Conservation (phyloP, 2,888 invertebrate species). For the Agonum fuliginosum region DNA sequence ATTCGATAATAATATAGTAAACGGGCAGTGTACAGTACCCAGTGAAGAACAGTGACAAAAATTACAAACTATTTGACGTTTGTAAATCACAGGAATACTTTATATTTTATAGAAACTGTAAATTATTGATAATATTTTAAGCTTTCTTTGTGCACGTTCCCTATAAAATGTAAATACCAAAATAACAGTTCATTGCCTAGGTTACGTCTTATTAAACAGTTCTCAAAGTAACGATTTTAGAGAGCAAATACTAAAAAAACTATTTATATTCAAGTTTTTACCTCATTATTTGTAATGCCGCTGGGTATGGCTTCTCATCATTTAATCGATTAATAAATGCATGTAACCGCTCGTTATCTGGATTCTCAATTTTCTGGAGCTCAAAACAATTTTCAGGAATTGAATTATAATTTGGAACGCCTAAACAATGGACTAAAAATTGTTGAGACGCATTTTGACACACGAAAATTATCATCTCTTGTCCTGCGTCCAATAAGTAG, state of each 20-base stretch:
- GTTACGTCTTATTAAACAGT: no score
- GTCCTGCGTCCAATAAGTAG: constrained; percentile 93
- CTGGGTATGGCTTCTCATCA: constrained; percentile 87
- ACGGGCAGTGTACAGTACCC: no score
- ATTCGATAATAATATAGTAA: no score
- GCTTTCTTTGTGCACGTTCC: background rate
- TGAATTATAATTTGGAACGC: constrained; percentile 82
- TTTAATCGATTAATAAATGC: constrained; percentile 89
- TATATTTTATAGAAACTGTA: no score
- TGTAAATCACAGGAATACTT: no score
- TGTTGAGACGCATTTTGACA: constrained; percentile 85
- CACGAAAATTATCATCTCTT: constrained; percentile 87
- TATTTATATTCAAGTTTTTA: constrained; percentile 69
- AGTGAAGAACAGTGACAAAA: no score
- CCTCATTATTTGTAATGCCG: constrained; percentile 88
- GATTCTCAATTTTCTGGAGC: constrained; percentile 85
- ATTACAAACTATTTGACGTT: no score
- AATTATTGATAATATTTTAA: no score
- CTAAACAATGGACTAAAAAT: constrained; percentile 86
- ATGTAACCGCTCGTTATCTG: constrained; percentile 84
- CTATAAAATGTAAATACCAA: no score
- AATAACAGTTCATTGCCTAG: no score
- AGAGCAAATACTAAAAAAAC: no score
- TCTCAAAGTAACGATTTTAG: no score
- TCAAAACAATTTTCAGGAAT: constrained; percentile 86